phyloP scores from a whole-genome alignment of 2,888 invertebrate species.

The Andrena chrysosceles region DNA sequence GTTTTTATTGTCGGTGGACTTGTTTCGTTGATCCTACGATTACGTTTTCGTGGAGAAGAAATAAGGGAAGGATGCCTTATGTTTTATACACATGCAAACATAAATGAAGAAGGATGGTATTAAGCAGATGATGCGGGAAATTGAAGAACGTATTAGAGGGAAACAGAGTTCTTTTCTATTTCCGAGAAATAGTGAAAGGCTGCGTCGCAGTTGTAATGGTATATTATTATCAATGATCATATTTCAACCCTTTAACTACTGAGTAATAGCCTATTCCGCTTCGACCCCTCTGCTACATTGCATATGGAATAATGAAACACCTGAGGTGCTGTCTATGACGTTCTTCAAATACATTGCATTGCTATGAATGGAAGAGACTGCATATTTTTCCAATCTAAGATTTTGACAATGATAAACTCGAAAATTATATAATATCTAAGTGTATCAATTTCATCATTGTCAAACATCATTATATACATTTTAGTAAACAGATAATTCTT shows the following conservation, averaged over 20 bases:
- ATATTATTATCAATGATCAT: constrained; percentile 14
- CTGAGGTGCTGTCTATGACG: not conserved
- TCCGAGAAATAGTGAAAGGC: not conserved
- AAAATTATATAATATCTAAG: not conserved
- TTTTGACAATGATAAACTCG: not conserved
- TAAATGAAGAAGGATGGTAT: constrained; percentile 3
- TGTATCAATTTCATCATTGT: not conserved
- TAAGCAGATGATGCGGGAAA: not conserved
- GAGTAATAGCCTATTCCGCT: constrained; percentile 5
- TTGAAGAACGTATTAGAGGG: not conserved
- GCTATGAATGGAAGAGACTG: not conserved
- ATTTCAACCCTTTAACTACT: constrained; percentile 7
- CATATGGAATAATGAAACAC: not conserved
- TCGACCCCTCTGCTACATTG: not conserved
- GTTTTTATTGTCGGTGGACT: constrained; percentile 30
- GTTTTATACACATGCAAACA: not conserved
- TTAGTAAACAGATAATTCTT: not conserved
- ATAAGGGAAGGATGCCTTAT: not conserved
- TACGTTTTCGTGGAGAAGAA: not conserved
- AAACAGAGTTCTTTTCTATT: not conserved
- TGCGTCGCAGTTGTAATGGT: not conserved
- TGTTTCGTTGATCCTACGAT: not conserved
- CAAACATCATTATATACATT: too few relatives aligned
- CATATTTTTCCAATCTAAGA: too few relatives aligned
- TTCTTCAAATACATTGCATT: not conserved